Conservation (phyloP, 2,797 vertebrate species). For the Micropoecilia bifurca region DNA sequence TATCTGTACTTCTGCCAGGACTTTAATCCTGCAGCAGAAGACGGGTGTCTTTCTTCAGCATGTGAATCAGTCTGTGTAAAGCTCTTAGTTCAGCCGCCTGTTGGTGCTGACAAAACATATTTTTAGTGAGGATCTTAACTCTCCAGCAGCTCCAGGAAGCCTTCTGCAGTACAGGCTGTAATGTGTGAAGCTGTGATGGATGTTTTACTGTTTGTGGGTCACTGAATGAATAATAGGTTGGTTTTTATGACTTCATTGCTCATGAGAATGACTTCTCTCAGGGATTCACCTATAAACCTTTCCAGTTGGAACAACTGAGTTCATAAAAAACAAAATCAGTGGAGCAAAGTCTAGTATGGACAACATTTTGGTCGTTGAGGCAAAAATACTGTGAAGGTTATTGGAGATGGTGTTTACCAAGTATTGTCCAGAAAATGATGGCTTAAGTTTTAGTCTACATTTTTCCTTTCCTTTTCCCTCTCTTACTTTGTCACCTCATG, state of each 20-base stretch:
- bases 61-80: slow-evolving; percentile 35
- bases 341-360: not conserved
- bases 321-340: too few relatives aligned
- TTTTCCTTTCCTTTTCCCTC: slow-evolving; percentile 29
- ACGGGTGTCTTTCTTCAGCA: not conserved
- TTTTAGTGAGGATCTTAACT: not conserved
- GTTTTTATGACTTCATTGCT: not conserved
- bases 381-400: not conserved
- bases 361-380: slow-evolving; percentile 9
- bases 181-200: not conserved
- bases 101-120: not conserved
- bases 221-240: not conserved
- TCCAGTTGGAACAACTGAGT: not conserved
- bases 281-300: not conserved
- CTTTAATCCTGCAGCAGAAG: slow-evolving; percentile 43
- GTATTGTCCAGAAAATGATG: slow-evolving; percentile 3
- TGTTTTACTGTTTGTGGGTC: not conserved
- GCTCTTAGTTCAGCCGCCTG: slow-evolving; percentile 1
- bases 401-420: slow-evolving; percentile 21
- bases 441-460: slow-evolving; percentile 5
- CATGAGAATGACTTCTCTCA: not conserved
- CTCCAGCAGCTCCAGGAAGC: not conserved
- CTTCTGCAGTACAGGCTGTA: not conserved
- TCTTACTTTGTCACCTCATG: slow-evolving; percentile 40
- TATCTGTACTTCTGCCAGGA: slow-evolving; percentile 43